A percentile compares a stretch with the other conserved stretches of the same genome.
Conservation (phyloP, 1,140 invertebrate genomes). For the Argopecten irradians region DNA sequence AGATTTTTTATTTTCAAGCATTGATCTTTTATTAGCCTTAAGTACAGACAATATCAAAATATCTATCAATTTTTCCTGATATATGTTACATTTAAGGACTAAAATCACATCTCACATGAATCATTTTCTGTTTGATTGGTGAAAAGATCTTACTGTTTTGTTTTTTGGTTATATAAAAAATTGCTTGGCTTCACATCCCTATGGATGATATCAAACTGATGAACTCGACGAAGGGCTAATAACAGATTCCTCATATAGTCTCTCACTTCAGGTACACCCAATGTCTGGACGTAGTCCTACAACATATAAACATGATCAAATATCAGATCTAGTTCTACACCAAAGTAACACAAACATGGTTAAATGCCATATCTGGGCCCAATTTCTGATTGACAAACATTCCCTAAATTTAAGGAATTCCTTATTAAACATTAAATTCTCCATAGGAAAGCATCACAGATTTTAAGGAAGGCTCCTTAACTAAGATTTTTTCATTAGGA, state of each 20-base stretch:
- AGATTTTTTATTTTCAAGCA: too few relatives aligned
- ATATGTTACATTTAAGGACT: too few relatives aligned
- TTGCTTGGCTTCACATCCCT: slow-evolving; percentile 96
- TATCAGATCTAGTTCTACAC: not conserved
- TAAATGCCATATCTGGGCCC: not conserved
- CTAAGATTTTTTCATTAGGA: too few relatives aligned
- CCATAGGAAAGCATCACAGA: too few relatives aligned
- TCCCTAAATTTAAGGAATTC: too few relatives aligned
- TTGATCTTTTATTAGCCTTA: too few relatives aligned
- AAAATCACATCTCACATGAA: not conserved
- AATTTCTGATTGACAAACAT: not conserved
- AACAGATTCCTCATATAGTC: slow-evolving; percentile 90
- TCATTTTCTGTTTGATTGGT: not conserved
- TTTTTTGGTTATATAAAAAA: slow-evolving; percentile 90
- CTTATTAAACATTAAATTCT: too few relatives aligned
- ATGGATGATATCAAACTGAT: slow-evolving; percentile 91
- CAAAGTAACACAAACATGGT: not conserved
- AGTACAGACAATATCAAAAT: too few relatives aligned
- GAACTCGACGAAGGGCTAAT: slow-evolving; percentile 87
- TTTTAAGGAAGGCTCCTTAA: too few relatives aligned
- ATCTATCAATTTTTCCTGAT: too few relatives aligned
- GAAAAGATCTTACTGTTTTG: slow-evolving; percentile 79
- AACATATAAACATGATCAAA: slow-evolving; percentile 29
- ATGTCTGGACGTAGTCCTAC: slow-evolving; percentile 83
- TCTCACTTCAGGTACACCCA: slow-evolving; percentile 83